Base-by-base conservation (phyloP, 1,140 invertebrate genomes). In the Homalodisca vitripennis region DNA sequence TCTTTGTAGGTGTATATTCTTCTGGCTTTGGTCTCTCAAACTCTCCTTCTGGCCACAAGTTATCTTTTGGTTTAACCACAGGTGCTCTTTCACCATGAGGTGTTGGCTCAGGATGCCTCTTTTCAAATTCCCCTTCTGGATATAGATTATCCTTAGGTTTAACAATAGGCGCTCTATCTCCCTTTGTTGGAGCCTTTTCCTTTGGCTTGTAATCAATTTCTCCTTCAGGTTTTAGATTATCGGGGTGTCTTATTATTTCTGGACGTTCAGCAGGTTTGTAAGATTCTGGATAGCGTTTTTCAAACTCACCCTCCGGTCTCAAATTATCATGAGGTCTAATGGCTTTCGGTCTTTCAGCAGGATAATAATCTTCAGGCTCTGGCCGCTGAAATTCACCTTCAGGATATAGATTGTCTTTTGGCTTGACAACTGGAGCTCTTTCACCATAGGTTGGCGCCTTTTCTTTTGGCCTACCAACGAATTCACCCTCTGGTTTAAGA, bases 161-260 rank as follows among this genome's bases (percentile, higher is more conserved):
- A 22, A 80, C 78, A 10, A 77, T 76, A 70, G 77, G 27, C 12
- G 72, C 73, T 77, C 81, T 34, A 73, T 78, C 76, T 34, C 67
- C 73, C 13, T 68, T 60, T 20, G 47, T 27, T 41, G 51, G 51
- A 3, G 34, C 1, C 10, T 53, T 60, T 1, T 71, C 62, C 30
- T 80, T 75, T 3, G 67, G 67, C 66, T 77, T 76, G 63, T 77
- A 76, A 10, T 83, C 82, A 76, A 88, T 87, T 63, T 88, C 84
- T 87, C 70, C 70, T 70, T 72, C 79, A 71, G 80, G 74, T 75
- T 77, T 80, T 0, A 90, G 77, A 74, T 89, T 89, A 75, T 87
- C 84, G 70, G 79, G 76, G 51, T 72, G 80, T 70, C 71, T 82
- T 24, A 79, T 78, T 2, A 47, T 75, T 34, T 53, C 48, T 6